Percentiles rank a stretch among this genome's conserved stretches.
These are phyloP conservation scores for Cercopithecus mona DNA, from an alignment of 2,113 vertebrate species.

Conservation along the genomic window DNA sequence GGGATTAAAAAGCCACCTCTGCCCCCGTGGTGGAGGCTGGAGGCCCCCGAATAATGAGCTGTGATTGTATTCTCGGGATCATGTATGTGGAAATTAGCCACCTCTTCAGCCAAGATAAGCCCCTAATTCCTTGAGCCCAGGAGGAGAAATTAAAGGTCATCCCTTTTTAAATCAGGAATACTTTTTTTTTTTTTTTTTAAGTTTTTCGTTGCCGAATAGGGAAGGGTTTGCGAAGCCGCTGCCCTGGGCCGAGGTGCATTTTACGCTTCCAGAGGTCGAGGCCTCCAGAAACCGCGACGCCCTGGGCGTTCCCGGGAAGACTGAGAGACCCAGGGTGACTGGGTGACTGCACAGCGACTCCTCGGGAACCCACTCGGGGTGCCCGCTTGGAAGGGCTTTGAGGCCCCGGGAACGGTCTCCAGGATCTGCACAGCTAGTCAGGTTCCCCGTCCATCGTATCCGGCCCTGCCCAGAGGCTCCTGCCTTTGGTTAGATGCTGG, in stretches of 20 bases:
- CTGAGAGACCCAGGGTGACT: neutral
- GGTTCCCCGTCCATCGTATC: fast-evolving
- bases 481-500: neutral
- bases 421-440: fast-evolving
- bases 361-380: fast-evolving
- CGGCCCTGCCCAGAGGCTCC: fast-evolving
- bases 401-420: fast-evolving
- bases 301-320: fast-evolving
- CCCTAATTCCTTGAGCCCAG: neutral
- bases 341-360: fast-evolving
- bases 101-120: neutral
- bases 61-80: fast-evolving
- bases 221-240: neutral
- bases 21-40: fast-evolving
- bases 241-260: neutral
- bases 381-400: fast-evolving
- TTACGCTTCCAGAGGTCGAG: neutral
- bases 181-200: too few relatives aligned
- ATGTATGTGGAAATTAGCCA: neutral
- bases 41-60: neutral
- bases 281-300: fast-evolving
- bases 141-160: neutral
- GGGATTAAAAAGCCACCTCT: neutral
- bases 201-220: fast-evolving
- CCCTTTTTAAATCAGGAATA: neutral